phyloP scores from a whole-genome alignment of 2,797 vertebrate species.

The Allobates femoralis region DNA sequence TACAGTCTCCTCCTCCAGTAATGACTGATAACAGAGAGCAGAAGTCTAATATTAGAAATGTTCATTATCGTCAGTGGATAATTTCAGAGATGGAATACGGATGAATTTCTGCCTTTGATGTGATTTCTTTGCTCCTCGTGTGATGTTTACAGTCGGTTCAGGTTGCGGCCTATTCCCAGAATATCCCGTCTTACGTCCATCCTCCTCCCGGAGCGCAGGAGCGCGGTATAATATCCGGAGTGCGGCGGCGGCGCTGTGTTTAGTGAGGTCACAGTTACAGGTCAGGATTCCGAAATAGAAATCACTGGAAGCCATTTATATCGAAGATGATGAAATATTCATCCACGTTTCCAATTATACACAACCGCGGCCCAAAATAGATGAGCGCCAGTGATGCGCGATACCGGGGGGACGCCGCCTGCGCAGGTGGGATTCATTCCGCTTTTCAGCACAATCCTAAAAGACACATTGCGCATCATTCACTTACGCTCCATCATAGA shows the following conservation, averaged over 20 bases:
- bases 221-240: neutral
- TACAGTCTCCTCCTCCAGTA: too few species aligned
- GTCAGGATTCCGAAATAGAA: conserved; percentile 44
- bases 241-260: neutral
- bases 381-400: neutral
- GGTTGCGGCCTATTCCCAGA: neutral
- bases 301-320: conserved; percentile 32
- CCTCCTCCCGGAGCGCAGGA: neutral
- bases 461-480: neutral
- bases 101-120: neutral
- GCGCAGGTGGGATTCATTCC: conserved; percentile 4
- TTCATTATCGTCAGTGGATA: neutral
- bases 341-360: conserved; percentile 50
- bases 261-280: conserved; percentile 25
- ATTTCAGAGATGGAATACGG: neutral
- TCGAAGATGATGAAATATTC: conserved; percentile 49
- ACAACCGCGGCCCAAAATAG: conserved; percentile 13
- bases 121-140: neutral
- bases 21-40: too few species aligned
- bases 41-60: too few species aligned
- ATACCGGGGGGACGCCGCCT: conserved; percentile 6
- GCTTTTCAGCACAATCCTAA: conserved; percentile 15
- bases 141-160: neutral
- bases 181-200: neutral
- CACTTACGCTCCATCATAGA: neutral